Evolutionary conservation across 2,113 vertebrate species (phyloP).

Genomic region (Peromyscus maniculatus): DNA sequence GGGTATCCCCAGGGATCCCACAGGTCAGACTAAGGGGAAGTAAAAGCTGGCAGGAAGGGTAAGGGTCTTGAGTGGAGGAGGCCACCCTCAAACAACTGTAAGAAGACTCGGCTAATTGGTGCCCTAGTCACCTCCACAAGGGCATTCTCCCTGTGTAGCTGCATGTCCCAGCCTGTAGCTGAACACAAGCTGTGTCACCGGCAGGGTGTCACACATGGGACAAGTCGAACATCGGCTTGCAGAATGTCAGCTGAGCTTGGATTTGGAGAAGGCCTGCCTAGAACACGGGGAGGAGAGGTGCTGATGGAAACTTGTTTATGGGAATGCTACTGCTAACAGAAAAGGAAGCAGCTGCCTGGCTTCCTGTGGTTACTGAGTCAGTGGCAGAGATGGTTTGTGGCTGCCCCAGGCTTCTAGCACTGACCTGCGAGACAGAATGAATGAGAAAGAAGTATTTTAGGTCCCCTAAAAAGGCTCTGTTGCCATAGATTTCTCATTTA

Average conservation of each 20-base stretch:
- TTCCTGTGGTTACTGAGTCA: neutral
- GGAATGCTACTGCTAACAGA: neutral
- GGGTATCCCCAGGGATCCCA: neutral
- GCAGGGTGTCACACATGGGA: neutral
- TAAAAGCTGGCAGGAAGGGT: neutral
- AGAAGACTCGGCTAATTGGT: neutral
- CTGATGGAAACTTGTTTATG: neutral
- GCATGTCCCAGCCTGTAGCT: neutral
- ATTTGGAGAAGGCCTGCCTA: neutral
- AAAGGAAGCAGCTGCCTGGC: neutral
- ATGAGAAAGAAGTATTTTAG: neutral
- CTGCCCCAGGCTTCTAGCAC: neutral
- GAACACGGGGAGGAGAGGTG: neutral
- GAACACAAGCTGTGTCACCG: neutral
- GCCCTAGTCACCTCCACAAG: neutral
- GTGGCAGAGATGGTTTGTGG: neutral
- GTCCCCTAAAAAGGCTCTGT: neutral
- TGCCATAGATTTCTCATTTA: neutral
- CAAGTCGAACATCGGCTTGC: neutral
- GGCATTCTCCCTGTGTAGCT: neutral
- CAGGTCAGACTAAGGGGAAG: neutral
- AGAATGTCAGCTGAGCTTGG: neutral
- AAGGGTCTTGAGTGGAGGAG: neutral
- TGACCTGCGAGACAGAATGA: neutral
- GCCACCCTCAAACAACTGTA: neutral